Base-by-base conservation (phyloP, 2,113 vertebrate species). In the Aegithalos caudatus region DNA sequence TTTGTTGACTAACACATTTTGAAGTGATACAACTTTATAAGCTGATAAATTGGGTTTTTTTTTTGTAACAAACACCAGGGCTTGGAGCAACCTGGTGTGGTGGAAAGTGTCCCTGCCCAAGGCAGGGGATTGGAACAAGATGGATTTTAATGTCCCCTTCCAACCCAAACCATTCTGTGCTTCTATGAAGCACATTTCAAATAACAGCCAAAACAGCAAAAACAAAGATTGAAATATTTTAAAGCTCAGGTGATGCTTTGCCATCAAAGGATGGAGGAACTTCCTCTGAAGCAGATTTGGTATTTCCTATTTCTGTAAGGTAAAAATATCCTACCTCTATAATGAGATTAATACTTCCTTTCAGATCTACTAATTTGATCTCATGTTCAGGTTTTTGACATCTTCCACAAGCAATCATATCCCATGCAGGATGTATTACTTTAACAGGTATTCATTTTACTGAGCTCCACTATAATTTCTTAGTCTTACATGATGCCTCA, bases 361-460 rank as follows among this genome's bases (percentile, higher is more conserved):
- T 57, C 73, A 6, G 21, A 95, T 90, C 50, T 66, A 19, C 71
- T 84, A 64, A 27, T 20, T 44, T 93, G 19, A 91, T 78, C 90
- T 96, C 86, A 6, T 10, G 20, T 35, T 74, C 80, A 74, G 24
- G 70, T 92, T 95, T 95, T 70, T 94, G 83, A 90, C 94, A 90
- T 45, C n/a, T 65, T 78, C 86, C 50, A 44, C 81, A 94, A 79
- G 95, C 74, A 94, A 84, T 94, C 25, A 3, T 66, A 58, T 71
- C 79, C 81, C 48, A 79, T 51, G 58, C 33, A 96, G 88, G 60
- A 83, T 79, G 40, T 54, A 35, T 12, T 86, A 74, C 88, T 95
- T 86, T 94, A 97, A 65, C 94, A 96, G 94, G 90, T 95, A 96
- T 58, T 97, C 83, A 97, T 97, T 97, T 97, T 91, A 86, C 47